These are phyloP conservation scores for Willowsia nigromaculata DNA, from an alignment of 2,888 invertebrate genomes.

Conservation along the genomic window DNA sequence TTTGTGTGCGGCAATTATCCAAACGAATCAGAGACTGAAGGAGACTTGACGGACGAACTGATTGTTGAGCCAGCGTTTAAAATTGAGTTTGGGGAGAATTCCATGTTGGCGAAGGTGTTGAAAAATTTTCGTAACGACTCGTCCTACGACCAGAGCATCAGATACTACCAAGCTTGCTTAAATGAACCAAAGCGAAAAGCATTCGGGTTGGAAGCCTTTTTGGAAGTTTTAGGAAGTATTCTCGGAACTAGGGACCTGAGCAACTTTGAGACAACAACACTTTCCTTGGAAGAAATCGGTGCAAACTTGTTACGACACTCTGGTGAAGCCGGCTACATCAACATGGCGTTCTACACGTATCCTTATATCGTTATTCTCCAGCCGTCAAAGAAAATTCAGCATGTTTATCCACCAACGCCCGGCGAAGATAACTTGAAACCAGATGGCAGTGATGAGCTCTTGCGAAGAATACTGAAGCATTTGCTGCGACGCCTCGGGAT, in stretches of 20 bases:
- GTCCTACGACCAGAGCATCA: neutral
- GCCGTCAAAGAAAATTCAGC: too few species aligned
- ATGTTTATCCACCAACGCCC: too few species aligned
- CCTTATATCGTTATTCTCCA: too few species aligned
- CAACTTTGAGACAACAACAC: neutral
- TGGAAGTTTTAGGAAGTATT: neutral
- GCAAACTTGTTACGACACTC: neutral
- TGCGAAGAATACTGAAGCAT: too few species aligned
- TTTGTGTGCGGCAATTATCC: constrained; percentile 66
- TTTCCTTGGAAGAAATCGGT: constrained; percentile 23
- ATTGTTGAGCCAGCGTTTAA: neutral
- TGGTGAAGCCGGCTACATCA: constrained; percentile 37
- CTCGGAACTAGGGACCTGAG: neutral
- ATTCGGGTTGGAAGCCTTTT: neutral
- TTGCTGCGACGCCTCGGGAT: too few species aligned
- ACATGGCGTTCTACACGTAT: constrained; percentile 28
- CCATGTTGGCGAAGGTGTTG: constrained; percentile 30
- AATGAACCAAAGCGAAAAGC: neutral
- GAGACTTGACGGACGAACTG: neutral
- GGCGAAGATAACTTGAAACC: too few species aligned
- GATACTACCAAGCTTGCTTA: constrained; percentile 39
- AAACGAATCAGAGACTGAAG: neutral
- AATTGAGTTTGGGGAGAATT: constrained; percentile 8
- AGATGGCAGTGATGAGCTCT: too few species aligned
- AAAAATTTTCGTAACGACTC: neutral